Percentiles rank a stretch among this genome's conserved stretches.
Conservation (phyloP, 1,140 invertebrate genomes). For the Neuroterus valhalla region DNA sequence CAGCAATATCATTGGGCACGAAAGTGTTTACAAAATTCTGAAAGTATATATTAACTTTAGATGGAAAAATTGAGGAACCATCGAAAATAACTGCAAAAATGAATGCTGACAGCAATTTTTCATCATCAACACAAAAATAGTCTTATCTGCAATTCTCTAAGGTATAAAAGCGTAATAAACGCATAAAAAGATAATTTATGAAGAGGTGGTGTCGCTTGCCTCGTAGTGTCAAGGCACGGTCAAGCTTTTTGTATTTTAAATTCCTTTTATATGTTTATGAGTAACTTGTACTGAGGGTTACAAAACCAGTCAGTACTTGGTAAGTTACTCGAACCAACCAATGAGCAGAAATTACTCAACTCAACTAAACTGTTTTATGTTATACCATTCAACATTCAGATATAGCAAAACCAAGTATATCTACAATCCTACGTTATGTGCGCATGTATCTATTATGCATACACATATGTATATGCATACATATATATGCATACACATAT, state of each 20-base stretch:
- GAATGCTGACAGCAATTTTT: too few relatives aligned
- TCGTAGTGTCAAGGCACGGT: conserved; percentile 55
- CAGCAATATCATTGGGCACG: conserved; percentile 13
- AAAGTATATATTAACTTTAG: too few relatives aligned
- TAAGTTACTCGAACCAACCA: too few relatives aligned
- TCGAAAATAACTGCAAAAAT: too few relatives aligned
- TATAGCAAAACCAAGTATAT: too few relatives aligned
- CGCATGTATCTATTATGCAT: conserved; percentile 1
- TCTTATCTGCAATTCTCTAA: too few relatives aligned
- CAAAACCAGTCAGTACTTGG: conserved; percentile 46
- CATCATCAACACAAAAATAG: too few relatives aligned
- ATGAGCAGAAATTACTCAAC: background rate
- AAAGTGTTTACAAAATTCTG: too few relatives aligned
- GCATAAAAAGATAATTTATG: conserved; percentile 45
- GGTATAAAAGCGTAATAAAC: too few relatives aligned
- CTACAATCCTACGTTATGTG: background rate
- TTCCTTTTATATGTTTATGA: conserved; percentile 37
- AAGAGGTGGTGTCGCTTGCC: conserved; percentile 52
- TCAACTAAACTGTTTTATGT: background rate
- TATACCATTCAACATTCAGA: background rate
- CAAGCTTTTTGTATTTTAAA: conserved; percentile 42
- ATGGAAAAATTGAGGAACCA: too few relatives aligned
- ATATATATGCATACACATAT: background rate
- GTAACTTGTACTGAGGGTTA: conserved; percentile 41
- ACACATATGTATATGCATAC: background rate